Base-by-base conservation (phyloP, 2,888 invertebrate species). In the Glyphotaelius pellucidus region DNA sequence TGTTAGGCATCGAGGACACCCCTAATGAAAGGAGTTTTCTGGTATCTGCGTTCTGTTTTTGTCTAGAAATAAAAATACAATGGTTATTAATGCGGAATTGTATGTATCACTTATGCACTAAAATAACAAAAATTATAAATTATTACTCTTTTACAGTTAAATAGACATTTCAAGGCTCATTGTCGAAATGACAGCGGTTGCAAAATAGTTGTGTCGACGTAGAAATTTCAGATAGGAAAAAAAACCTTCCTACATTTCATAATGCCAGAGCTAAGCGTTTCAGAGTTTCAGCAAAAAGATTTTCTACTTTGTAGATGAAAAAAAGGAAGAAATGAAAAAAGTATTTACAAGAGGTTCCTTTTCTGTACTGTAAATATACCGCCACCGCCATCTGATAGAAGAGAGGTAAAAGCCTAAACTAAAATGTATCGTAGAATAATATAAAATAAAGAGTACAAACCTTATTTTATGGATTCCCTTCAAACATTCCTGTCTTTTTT, bases 401-500 rank as follows among this genome's bases (percentile, higher is more conserved):
- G 19, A 52, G 5, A 19, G 19, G 19, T 15, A 52, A 19, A 52
- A 52, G 19, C 19, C 19, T 19, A 52, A 89, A 52, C 30, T 31
- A 89, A 89, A 47, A 31, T n/a, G n/a, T 25, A 85, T 47, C 0
- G 25, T 30, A 89, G 19, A 89, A 79, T 30, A 7, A 67, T 67
- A 35, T 35, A 35, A 4, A 3, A 90, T 35, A 9, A 9, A 11
- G 35, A 35, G 32, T 35, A 86, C 80, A 83, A 81, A 92, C 92
- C 92, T 92, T 19, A 90, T 67, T 35, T 83, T 31, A 30, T 95
- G 95, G 92, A 96, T 94, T 93, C 96, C 95, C 1, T 95, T 94
- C 93, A 96, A 94, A 93, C 95, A 95, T 87, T 95, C 95, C 91
- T 96, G 95, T 92, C 97, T 95, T 90, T 95, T 95, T 94, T 97